A percentile compares a stretch with the other conserved stretches of the same genome.
Conservation (phyloP, 30 jellyfish, hydroid and myxozoan genomes). For the Nemopilema nomurai region DNA sequence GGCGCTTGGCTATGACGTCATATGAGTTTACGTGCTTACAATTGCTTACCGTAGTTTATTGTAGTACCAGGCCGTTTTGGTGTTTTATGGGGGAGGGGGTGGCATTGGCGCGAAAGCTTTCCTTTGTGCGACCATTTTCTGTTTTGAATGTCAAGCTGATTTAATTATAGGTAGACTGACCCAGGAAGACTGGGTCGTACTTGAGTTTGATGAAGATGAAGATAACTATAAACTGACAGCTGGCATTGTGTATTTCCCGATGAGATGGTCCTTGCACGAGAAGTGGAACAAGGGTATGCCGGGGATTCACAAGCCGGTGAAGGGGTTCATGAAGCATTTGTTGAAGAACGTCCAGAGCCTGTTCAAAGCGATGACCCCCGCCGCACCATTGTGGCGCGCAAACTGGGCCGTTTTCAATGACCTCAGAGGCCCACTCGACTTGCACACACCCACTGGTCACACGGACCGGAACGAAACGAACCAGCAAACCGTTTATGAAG, state of each 20-base stretch:
- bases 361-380: slow-evolving; percentile 71
- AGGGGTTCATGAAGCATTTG: slow-evolving; percentile 71
- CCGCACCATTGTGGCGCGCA: slow-evolving; percentile 84
- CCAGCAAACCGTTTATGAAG: slow-evolving; percentile 42
- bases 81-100: no score
- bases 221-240: slow-evolving; percentile 72
- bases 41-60: no score
- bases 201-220: slow-evolving; percentile 74
- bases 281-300: slow-evolving; percentile 79
- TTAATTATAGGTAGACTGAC: slow-evolving; percentile 49
- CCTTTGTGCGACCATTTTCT: no score
- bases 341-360: slow-evolving; percentile 57
- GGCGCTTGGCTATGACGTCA: not conserved
- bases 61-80: no score
- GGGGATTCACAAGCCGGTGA: slow-evolving; percentile 80
- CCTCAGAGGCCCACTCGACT: slow-evolving; percentile 67
- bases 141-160: no score
- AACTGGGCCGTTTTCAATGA: slow-evolving; percentile 89
- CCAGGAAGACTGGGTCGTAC: slow-evolving; percentile 88
- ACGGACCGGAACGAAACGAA: slow-evolving; percentile 58
- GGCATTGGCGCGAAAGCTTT: no score
- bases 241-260: slow-evolving; percentile 84
- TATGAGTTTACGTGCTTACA: no score
- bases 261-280: slow-evolving; percentile 86
- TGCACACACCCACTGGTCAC: slow-evolving; percentile 76